Evolutionary conservation across 1,140 invertebrate species (phyloP), one percentile per base, ranked within the genome.

Genomic region (Cepaea nemoralis): DNA sequence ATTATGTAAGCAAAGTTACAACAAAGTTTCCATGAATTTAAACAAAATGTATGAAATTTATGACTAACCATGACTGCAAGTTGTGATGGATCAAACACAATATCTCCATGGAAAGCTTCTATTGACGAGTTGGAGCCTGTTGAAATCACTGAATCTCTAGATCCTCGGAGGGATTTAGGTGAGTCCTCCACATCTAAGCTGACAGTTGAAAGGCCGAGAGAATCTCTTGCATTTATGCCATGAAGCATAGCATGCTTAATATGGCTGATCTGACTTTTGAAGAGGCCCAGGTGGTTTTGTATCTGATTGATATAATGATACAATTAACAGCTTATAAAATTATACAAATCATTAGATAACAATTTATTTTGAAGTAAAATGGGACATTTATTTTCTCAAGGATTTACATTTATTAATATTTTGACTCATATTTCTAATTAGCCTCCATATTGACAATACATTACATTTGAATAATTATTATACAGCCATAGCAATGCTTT

Each of bases 231-330:
- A 3, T 2, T 12, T 69, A 35, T 39, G 27, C 69, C 69, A 40
- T 70, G 33, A 1, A 70, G 69, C 35, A 70, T 70, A 8, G 39
- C 69, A 42, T 35, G 35, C 35, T 77, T 77, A 24, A 77, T 77
- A 8, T 66, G 31, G 12, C 10, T 2, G 31, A 77, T 63, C 35
- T 77, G 75, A 27, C 59, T 24, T 77, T 63, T 77, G 55, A 63
- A 77, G 19, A 77, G 75, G 1, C 75, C 75, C 6, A 77, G 37
- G 35, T 77, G 75, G 14, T 66, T 27, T 77, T 63, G 48, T 8
- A 77, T 77, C 75, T 77, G 42, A 19, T 12, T 39, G 3, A 39
- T 45, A 16, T 10, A 45, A 10, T 45, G 42, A 10, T 10, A 45
- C 6, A 45, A 45, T 10, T 10, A 66, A 12, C 24, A 66, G n/a